Evolutionary conservation across 2,113 vertebrate species (phyloP).

Genomic region (Octodon degus): DNA sequence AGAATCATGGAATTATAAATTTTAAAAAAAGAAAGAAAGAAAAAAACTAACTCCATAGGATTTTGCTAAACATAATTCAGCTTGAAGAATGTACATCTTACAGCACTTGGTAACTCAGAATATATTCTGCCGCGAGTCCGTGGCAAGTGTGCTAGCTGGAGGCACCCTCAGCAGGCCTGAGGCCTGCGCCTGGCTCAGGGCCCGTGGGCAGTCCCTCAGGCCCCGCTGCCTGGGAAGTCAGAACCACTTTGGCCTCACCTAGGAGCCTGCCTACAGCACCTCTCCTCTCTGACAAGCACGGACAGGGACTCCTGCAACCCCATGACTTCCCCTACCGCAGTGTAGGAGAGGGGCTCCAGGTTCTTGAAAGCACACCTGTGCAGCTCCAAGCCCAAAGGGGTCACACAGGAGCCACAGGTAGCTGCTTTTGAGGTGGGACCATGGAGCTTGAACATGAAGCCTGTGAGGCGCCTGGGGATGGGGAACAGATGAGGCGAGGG

Average conservation of each 20-base stretch:
- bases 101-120: not conserved
- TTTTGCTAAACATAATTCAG: not conserved
- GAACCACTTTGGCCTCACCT: not conserved
- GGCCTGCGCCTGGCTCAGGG: not conserved
- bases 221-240: not conserved
- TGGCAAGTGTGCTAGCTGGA: too few species aligned
- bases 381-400: not conserved
- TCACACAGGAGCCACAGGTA: not conserved
- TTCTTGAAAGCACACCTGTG: not conserved
- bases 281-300: not conserved
- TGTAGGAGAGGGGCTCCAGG: not conserved
- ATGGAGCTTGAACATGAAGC: not conserved
- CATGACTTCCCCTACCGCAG: not conserved
- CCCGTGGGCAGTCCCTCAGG: not conserved
- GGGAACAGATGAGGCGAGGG: fast-evolving
- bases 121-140: fast-evolving
- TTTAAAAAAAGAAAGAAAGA: not conserved
- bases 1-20: not conserved
- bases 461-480: not conserved
- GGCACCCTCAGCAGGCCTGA: not conserved
- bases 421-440: conserved; percentile 78
- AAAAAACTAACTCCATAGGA: not conserved
- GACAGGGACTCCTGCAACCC: too few species aligned
- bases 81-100: not conserved
- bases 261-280: not conserved